Base-by-base conservation (phyloP, 2,888 invertebrate species). In the Lochmaea capreae region DNA sequence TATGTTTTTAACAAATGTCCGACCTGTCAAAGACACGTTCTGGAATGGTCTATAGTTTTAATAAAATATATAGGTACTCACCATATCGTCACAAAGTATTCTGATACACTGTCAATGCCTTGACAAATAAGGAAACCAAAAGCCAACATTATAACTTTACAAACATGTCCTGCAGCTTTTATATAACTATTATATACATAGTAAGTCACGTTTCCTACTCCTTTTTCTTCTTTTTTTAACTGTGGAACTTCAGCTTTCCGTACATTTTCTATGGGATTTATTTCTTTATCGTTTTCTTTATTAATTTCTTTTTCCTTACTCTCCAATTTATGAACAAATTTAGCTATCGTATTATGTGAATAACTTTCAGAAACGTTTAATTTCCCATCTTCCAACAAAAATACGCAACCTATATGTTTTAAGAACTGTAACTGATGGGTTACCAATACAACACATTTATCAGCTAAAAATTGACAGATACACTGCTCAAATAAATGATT, bases 401-500 rank as follows among this genome's bases (percentile, higher is more conserved):
- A 85, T 62, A 91, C 90, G 87, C 89, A 86, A 71, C 88, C 84
- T 12, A 88, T 87, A 67, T 90, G 89, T 74, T 89, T 89, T 1
- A 92, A 87, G 82, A 92, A 92, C 83, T 92, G 92, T 79, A 92
- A 86, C 85, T 92, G 93, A 81, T 93, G 93, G 0, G 95, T 96
- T 77, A 94, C 93, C 33, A 95, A 89, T 65, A 95, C 90, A 22
- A 92, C 87, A 2, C 93, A 92, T 83, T 93, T 91, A 77, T 91
- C 89, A 11, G 89, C 88, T 77, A 95, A 87, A 80, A 91, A 91
- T 5, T 89, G 80, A 42, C 81, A 89, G 65, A 94, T 90, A 82
- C 94, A 95, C 82, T 93, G 90, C 83, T 96, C 94, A 87, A 96
- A 97, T 79, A 97, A 89, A 86, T 95, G 94, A 0, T 94, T 91